These are phyloP conservation scores for Resseliella maxima DNA, from an alignment of 2,888 invertebrate genomes.

Conservation along the genomic window DNA sequence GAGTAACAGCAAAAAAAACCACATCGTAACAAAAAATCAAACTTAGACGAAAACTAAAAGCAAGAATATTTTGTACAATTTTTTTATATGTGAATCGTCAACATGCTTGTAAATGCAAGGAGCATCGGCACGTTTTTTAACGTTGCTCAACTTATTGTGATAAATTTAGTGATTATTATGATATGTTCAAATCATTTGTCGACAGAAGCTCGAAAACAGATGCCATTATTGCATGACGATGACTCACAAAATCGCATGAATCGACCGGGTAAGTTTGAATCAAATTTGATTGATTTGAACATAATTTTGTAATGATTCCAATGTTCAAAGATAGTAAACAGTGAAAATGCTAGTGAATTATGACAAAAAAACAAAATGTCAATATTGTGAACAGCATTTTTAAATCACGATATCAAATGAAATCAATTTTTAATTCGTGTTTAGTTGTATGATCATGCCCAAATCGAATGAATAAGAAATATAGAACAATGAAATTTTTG, in stretches of 20 bases:
- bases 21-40: background rate
- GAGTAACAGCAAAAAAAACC: background rate
- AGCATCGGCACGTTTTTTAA: slow-evolving; percentile 33
- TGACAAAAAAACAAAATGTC: background rate
- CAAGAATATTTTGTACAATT: background rate
- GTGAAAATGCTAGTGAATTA: no score
- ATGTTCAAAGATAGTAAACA: background rate
- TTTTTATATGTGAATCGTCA: slow-evolving; percentile 39
- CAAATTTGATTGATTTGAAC: background rate
- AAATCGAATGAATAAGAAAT: background rate
- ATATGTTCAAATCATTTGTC: background rate
- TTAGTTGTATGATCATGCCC: no score
- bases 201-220: slow-evolving; percentile 55
- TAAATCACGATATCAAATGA: no score
- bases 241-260: slow-evolving; percentile 51
- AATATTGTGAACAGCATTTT: no score
- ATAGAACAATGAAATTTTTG: background rate
- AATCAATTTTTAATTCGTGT: no score
- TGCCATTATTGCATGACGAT: slow-evolving; percentile 56
- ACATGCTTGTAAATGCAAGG: background rate
- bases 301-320: background rate
- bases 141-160: slow-evolving; percentile 49
- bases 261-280: slow-evolving; percentile 55
- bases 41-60: background rate
- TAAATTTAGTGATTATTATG: slow-evolving; percentile 43